Evolutionary conservation across 2,113 vertebrate genomes (phyloP).

Genomic region (Pteropus alecto): DNA sequence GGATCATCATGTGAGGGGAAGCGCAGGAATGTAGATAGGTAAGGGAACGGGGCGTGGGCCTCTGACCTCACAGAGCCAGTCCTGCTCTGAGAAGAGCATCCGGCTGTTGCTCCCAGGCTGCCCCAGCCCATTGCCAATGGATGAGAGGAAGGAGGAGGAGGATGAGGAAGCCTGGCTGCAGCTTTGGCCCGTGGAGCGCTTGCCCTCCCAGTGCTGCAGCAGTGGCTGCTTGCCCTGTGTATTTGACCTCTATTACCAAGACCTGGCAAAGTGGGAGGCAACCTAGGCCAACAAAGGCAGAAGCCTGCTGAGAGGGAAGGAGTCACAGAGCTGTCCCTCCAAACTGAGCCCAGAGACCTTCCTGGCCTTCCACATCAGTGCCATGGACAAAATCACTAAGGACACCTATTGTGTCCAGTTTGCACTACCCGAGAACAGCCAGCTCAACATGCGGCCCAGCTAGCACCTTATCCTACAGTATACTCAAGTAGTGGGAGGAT

Average conservation of each 20-base stretch:
- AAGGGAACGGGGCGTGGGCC: background rate
- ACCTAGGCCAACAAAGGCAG: slow-evolving; percentile 80
- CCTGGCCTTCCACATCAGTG: slow-evolving; percentile 81
- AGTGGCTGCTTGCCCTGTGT: slow-evolving; percentile 86
- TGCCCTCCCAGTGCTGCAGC: slow-evolving; percentile 85
- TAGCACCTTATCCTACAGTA: slow-evolving; percentile 88
- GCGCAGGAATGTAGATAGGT: background rate
- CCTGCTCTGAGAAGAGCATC: background rate
- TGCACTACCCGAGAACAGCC: slow-evolving; percentile 78
- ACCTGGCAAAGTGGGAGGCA: slow-evolving; percentile 83
- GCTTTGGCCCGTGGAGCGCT: slow-evolving; percentile 81
- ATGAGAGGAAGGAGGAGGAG: background rate
- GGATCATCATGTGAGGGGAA: no score
- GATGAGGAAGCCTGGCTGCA: slow-evolving; percentile 80
- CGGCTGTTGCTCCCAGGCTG: background rate
- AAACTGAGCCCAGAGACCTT: slow-evolving; percentile 83
- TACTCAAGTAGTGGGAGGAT: background rate
- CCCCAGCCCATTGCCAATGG: background rate
- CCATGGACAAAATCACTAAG: slow-evolving; percentile 80
- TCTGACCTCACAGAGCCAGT: background rate
- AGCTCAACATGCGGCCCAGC: slow-evolving; percentile 81
- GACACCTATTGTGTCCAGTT: slow-evolving; percentile 85
- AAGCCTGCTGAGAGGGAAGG: slow-evolving; percentile 74
- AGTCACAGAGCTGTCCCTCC: slow-evolving; percentile 63
- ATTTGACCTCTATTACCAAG: slow-evolving; percentile 83